Percentiles rank a stretch among this genome's conserved stretches.
Conservation (phyloP, 2,888 invertebrate genomes). For the Xestia c-nigrum region DNA sequence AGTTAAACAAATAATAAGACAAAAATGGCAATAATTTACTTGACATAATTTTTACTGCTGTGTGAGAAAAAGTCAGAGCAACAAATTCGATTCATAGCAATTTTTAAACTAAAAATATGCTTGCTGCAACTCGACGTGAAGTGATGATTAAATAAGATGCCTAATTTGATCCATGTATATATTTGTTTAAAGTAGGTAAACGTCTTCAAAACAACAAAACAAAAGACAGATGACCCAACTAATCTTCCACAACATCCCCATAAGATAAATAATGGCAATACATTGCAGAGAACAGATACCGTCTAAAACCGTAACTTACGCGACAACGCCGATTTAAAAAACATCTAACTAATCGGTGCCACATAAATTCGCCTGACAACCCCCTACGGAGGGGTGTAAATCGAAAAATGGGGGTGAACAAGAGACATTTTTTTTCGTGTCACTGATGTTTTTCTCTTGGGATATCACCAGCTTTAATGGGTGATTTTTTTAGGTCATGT, state of each 20-base stretch:
- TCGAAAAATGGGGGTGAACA: constrained; percentile 54
- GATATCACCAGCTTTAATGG: not conserved
- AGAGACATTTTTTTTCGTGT: constrained; percentile 34
- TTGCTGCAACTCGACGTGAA: not conserved
- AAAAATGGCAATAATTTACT: no score
- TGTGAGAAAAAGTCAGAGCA: not conserved
- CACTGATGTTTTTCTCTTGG: constrained; percentile 34
- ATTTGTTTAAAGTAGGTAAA: not conserved
- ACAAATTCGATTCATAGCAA: not conserved
- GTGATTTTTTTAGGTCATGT: constrained; percentile 12
- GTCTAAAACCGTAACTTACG: constrained; percentile 70
- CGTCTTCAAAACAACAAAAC: not conserved
- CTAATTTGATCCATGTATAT: not conserved
- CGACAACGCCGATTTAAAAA: constrained; percentile 76
- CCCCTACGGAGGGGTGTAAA: constrained; percentile 69
- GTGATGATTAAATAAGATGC: not conserved
- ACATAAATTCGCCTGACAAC: constrained; percentile 76
- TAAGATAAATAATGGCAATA: constrained; percentile 44
- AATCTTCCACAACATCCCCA: not conserved
- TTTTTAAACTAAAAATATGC: no score
- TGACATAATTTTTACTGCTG: not conserved
- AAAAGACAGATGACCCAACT: constrained; percentile 8
- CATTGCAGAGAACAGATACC: constrained; percentile 39
- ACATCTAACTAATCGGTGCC: constrained; percentile 79
- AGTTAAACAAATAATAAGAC: not conserved